Evolutionary conservation across 30 jellyfish, hydroid and myxozoan genomes (phyloP), one percentile per base, ranked within the genome.

Genomic region (Chironex yamaguchii): DNA sequence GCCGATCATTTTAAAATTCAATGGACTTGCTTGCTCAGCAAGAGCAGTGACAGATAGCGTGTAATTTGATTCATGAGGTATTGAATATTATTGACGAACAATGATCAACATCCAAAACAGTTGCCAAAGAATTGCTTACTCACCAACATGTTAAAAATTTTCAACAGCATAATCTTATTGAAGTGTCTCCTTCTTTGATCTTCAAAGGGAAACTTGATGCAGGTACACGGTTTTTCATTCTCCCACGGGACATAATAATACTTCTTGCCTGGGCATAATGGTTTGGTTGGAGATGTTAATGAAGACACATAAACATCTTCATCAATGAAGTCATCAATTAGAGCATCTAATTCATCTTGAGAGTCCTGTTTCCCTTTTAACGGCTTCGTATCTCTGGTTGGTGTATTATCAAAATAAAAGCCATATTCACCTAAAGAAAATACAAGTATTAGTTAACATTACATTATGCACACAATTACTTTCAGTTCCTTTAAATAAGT

Each of bases 131-230:
- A n/a, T n/a, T n/a, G n/a, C n/a, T n/a, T 20, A 12, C 86, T 29
- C 79, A 93, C 98, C 97, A 93, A 48, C 25, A 87, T 93, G 62
- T 72, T 88, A 78, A 32, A 82, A 13, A 93, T 89, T 79, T 93
- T 93, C 33, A 48, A 34, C 62, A 93, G 83, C 96, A 93, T 66
- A 36, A 89, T 80, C 12, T 71, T 67, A 49, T 93, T 93, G 79
- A 72, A 93, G 6, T 73, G 91, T 29, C 98, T 49, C 34, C 98
- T 64, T 53, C 98, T 64, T 71, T 82, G 97, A 52, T 93, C 98
- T 71, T 93, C 98, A 84, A 88, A 93, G 29, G 96, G 96, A 69
- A 93, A 93, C 71, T 93, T 93, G 67, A 93, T 89, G 64, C 68
- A 92, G 0, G 96, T 67, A 74, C 98, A 93, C 32, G 97, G 97